Evolutionary conservation across 2,888 invertebrate species (phyloP), one percentile per base, ranked within the genome.

Genomic region (Xestia xanthographa): DNA sequence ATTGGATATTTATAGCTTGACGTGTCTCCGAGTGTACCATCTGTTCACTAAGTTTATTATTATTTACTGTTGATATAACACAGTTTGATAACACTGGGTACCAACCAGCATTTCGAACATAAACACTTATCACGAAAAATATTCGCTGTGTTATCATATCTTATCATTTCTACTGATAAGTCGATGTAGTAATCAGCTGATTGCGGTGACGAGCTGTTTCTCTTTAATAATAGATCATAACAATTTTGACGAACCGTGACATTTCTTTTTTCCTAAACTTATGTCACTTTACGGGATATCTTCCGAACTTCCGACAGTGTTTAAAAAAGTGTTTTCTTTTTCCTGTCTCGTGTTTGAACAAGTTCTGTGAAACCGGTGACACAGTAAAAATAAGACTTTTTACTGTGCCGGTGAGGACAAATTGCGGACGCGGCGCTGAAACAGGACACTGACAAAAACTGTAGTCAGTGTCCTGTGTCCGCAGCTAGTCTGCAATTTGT

Each of bases 161-260:
- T 82, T 83, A 83, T 85, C 83, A 43, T 8, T 26, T 12, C 60
- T 14, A 38, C 34, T 50, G 78, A 85, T 77, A 82, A 34, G 48
- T 43, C 48, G 53, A 22, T 66, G 74, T 69, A 82, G 72, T 77
- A 86, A 83, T 83, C 86, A 83, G 86, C 83, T 83, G 83, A 82
- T 83, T 85, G 83, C 62, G 50, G 41, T 71, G 58, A 72, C 66
- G 58, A 58, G 34, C 38, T 1, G 63, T 69, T 82, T 77, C 72
- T 77, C 50, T 67, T 60, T 76, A 82, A 66, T 75, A 82, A 70
- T 68, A 71, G 67, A 85, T 77, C 86, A 82, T 72, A 82, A 67
- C 48, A 80, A 56, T 60, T 60, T 65, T 45, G 45, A 20, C 34
- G n/a, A 68, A 82, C 43, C n/a, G 50, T 63, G 62, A 58, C 58